Percentiles rank a stretch among this genome's conserved stretches.
Conservation (phyloP, 2,113 vertebrate species). For the Nothocercus julius region DNA sequence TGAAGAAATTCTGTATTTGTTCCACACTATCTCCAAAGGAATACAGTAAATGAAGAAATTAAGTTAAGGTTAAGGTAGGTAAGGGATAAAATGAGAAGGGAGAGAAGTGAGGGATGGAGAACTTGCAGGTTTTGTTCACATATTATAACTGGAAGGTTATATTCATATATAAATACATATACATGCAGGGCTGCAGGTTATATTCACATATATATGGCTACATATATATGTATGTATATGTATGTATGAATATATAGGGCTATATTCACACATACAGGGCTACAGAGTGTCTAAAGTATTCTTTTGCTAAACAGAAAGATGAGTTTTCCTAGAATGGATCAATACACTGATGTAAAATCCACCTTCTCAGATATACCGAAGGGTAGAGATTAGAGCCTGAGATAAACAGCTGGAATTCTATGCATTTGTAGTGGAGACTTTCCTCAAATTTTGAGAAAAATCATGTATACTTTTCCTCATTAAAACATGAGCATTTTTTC, state of each 20-base stretch:
- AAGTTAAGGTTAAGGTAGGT: not conserved
- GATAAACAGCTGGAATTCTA: not conserved
- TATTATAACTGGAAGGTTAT: not conserved
- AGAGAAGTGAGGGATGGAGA: not conserved
- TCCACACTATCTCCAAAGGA: not conserved
- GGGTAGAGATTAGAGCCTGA: not conserved
- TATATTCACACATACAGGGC: not conserved
- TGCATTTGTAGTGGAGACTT: not conserved
- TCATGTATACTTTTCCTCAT: not conserved
- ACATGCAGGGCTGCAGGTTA: too few relatives aligned
- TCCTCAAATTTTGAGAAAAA: not conserved
- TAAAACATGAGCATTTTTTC: not conserved
- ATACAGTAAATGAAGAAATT: not conserved
- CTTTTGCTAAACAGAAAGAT: not conserved
- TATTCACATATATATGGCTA: too few relatives aligned
- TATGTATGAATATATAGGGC: not conserved
- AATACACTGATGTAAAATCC: not conserved
- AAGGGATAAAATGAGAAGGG: not conserved
- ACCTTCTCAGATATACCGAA: not conserved
- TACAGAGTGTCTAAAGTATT: not conserved
- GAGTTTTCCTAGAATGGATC: not conserved
- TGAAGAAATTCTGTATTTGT: not conserved
- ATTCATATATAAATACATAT: not conserved
- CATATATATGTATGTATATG: too few relatives aligned
- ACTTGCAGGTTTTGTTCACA: not conserved